Evolutionary conservation across 2,113 vertebrate species (phyloP).

Genomic region (Drymodes brunneopygia): DNA sequence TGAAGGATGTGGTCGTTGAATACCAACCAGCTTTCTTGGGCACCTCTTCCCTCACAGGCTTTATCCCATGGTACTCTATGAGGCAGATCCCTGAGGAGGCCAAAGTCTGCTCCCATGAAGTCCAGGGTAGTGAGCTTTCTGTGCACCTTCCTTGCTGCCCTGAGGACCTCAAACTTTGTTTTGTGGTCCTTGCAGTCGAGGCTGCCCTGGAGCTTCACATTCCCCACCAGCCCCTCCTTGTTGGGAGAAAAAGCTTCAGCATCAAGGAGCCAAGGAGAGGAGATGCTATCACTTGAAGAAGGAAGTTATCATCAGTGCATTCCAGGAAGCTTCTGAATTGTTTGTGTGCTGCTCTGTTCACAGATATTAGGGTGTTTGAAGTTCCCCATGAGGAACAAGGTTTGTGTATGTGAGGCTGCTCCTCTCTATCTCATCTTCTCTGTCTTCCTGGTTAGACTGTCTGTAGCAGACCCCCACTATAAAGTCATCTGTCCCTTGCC

Average conservation of each 20-base stretch:
- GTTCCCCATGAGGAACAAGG: neutral
- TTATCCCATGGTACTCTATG: neutral
- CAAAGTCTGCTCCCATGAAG: neutral
- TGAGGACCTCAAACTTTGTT: neutral
- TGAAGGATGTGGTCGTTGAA: neutral
- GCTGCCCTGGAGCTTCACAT: neutral
- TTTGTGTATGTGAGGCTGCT: rapidly evolving
- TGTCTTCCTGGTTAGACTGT: neutral
- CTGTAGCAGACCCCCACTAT: neutral
- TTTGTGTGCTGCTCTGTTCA: neutral
- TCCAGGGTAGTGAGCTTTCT: neutral
- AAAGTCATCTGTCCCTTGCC: neutral
- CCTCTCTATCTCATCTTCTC: neutral
- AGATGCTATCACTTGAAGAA: neutral
- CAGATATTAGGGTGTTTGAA: neutral
- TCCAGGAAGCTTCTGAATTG: neutral
- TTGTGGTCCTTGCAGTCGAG: neutral
- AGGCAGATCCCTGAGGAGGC: neutral
- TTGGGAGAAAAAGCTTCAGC: neutral
- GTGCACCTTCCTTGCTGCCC: neutral
- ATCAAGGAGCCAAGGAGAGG: too few species aligned
- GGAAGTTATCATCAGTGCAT: neutral
- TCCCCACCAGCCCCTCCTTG: neutral
- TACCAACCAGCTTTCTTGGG: neutral
- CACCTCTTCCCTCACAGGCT: neutral